phyloP scores from a whole-genome alignment of 2,113 vertebrate species.

The Panurus biarmicus region DNA sequence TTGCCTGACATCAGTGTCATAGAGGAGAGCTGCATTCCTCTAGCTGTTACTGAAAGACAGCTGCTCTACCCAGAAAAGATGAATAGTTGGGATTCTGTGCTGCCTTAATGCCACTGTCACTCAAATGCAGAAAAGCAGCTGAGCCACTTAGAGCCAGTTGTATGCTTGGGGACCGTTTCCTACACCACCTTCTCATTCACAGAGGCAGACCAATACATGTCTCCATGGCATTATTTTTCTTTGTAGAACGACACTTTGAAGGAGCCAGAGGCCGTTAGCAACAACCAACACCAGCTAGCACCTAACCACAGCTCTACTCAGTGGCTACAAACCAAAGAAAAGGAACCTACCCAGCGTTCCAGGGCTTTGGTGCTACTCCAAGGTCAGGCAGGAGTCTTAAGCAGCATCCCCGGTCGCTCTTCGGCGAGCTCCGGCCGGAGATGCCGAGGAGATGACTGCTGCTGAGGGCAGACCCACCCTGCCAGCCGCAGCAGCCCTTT shows the following conservation, averaged over 20 bases:
- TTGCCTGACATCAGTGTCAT: slow-evolving; percentile 32
- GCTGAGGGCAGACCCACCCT: neutral
- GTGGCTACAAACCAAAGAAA: neutral
- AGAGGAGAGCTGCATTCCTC: slow-evolving; percentile 43
- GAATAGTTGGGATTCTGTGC: slow-evolving; percentile 52
- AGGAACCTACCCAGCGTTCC: neutral
- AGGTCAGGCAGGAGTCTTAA: neutral
- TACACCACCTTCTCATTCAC: slow-evolving; percentile 12
- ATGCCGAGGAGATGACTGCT: neutral
- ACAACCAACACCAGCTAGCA: neutral
- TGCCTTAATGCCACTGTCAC: slow-evolving; percentile 61
- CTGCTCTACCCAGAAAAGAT: slow-evolving; percentile 47
- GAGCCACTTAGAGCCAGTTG: slow-evolving; percentile 45
- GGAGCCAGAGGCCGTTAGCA: neutral
- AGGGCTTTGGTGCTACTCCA: neutral
- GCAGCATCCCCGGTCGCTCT: neutral
- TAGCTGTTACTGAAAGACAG: slow-evolving; percentile 52
- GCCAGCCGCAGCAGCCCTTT: neutral
- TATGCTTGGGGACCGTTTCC: slow-evolving; percentile 21
- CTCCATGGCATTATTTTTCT: neutral
- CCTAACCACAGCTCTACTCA: neutral
- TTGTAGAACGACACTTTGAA: neutral
- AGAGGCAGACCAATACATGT: neutral
- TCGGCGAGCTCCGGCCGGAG: neutral
- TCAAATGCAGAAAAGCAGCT: slow-evolving; percentile 58